Evolutionary conservation across 2,888 invertebrate species (phyloP), one percentile per base, ranked within the genome.

Genomic region (Rhogogaster chlorosoma): DNA sequence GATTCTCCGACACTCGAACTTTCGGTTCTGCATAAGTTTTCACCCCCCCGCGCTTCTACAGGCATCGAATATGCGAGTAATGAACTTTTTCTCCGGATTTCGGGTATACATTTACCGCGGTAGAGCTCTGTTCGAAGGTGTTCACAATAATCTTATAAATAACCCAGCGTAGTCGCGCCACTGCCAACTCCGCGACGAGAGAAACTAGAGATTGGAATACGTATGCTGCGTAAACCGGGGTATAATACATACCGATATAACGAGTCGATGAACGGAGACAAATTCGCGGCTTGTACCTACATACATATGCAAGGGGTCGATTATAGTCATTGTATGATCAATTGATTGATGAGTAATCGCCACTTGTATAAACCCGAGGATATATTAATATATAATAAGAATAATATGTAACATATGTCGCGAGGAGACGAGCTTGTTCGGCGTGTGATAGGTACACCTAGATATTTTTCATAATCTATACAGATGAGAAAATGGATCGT

Each of bases 401-500:
- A 10, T 61, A 12, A 45, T 49, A n/a, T 45, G 15, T 15, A 15
- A 26, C 9, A 12, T 61, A 29, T 32, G n/a, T n/a, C n/a, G n/a
- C 70, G 32, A 36, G 32, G 36, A 12, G 4, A 32, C 18, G 32
- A 18, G 18, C 0, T 32, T 1, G n/a, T 18, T 67, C 67, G n/a
- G 26, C 15, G 29, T 26, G 71, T n/a, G 36, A 15, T 4, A 36
- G n/a, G n/a, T n/a, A 49, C 4, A 49, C 6, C n/a, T n/a, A n/a
- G n/a, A 6, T 53, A n/a, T n/a, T 18, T n/a, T n/a, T 7, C n/a
- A 53, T 75, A 18, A 75, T 26, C 38, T 42, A 38, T 9, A 12
- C 9, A 73, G 22, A 45, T 75, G 75, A 15, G 36, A 87, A 85
- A 15, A 91, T 90, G 91, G 88, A 90, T 42, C 87, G 88, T 1